Conservation (phyloP, 1,140 invertebrate genomes). For the Drosophila sturtevanti region DNA sequence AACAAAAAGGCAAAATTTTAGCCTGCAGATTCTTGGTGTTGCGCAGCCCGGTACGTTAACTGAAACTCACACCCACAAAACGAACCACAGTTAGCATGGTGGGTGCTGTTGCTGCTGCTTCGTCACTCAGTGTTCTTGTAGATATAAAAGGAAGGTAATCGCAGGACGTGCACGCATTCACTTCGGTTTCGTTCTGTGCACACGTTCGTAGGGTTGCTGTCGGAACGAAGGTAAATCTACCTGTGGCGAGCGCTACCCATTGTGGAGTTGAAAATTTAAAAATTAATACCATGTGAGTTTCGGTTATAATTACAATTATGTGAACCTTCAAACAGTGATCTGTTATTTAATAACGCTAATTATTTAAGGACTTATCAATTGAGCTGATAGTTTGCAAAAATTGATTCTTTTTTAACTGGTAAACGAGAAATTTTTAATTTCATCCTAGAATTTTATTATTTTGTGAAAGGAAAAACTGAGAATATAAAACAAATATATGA, state of each 20-base stretch:
- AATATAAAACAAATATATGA: no score
- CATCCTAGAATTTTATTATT: neutral
- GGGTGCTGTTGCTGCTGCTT: slow-evolving; percentile 24
- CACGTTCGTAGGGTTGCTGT: slow-evolving; percentile 35
- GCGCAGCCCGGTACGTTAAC: slow-evolving; percentile 23
- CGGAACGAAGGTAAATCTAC: slow-evolving; percentile 34
- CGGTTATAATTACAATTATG: neutral
- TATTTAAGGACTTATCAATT: neutral
- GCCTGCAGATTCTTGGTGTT: slow-evolving; percentile 23
- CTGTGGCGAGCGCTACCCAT: slow-evolving; percentile 38
- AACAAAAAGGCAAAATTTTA: slow-evolving; percentile 21
- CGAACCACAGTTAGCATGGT: slow-evolving; percentile 14
- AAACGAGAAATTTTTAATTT: no score
- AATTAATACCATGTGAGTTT: slow-evolving; percentile 39
- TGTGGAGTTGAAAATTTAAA: slow-evolving; percentile 26
- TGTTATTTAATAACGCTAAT: neutral
- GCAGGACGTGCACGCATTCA: slow-evolving; percentile 57
- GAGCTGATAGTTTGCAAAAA: neutral
- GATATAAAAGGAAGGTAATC: slow-evolving; percentile 53
- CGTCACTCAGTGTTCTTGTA: slow-evolving; percentile 20
- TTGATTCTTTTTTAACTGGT: no score
- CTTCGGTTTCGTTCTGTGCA: slow-evolving; percentile 53
- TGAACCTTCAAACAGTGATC: neutral
- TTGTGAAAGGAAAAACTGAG: neutral
- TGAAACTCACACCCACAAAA: slow-evolving; percentile 6